Conservation (phyloP, 1,140 invertebrate genomes). For the Lordiphosa stackelbergi region DNA sequence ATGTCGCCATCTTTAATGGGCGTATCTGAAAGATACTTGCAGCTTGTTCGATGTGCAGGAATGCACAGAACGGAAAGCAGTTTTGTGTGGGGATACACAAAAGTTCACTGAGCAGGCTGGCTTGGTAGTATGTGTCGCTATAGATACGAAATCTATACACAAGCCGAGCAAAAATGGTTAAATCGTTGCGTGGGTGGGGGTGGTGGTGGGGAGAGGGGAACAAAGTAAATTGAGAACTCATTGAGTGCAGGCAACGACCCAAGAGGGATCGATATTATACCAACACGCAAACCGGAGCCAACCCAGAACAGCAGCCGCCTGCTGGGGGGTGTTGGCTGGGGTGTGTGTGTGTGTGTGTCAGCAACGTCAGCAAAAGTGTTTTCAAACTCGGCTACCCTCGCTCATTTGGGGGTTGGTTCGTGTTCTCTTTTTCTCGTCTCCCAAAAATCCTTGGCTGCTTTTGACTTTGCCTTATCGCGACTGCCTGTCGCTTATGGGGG, state of each 20-base stretch:
- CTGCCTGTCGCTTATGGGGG: slow-evolving; percentile 49
- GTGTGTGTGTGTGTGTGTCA: slow-evolving; percentile 31
- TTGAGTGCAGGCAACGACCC: slow-evolving; percentile 72
- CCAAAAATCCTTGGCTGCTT: slow-evolving; percentile 65
- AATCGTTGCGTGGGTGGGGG: background rate
- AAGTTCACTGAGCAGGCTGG: slow-evolving; percentile 29
- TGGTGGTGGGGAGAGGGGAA: background rate
- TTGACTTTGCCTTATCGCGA: slow-evolving; percentile 67
- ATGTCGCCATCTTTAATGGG: slow-evolving; percentile 36
- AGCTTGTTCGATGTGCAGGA: slow-evolving; percentile 23
- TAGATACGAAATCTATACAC: slow-evolving; percentile 56
- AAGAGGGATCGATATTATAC: slow-evolving; percentile 71
- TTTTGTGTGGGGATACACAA: slow-evolving; percentile 6
- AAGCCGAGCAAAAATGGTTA: background rate
- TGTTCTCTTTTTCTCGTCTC: slow-evolving; percentile 18
- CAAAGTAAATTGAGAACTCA: slow-evolving; percentile 72
- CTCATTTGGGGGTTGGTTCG: slow-evolving; percentile 18
- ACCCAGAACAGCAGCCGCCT: slow-evolving; percentile 1
- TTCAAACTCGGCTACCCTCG: slow-evolving; percentile 52
- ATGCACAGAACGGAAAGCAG: slow-evolving; percentile 14
- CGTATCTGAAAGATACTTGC: slow-evolving; percentile 13
- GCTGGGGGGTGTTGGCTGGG: slow-evolving; percentile 8
- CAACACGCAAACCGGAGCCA: slow-evolving; percentile 28
- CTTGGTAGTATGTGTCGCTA: slow-evolving; percentile 23
- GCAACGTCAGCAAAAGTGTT: slow-evolving; percentile 74